Conservation (phyloP, 2,113 vertebrate genomes). For the Propithecus coquereli region DNA sequence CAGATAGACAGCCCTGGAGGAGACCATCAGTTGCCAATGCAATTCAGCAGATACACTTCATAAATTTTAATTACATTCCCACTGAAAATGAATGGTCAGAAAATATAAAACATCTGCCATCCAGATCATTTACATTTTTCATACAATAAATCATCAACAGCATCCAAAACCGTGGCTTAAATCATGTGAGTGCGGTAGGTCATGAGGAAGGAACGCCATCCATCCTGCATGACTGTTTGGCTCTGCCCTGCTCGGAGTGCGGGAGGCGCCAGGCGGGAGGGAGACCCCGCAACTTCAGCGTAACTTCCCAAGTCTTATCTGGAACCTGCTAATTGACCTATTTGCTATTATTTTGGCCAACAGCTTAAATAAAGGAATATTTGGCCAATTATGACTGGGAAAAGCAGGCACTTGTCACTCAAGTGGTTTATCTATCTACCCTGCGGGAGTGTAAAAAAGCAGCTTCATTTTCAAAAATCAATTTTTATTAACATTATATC, state of each 20-base stretch:
- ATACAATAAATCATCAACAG: slow-evolving; percentile 94
- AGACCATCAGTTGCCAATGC: slow-evolving; percentile 96
- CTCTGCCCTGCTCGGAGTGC: slow-evolving; percentile 44
- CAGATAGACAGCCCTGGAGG: slow-evolving; percentile 91
- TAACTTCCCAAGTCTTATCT: slow-evolving; percentile 61
- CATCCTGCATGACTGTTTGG: slow-evolving; percentile 75
- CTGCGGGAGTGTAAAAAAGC: slow-evolving; percentile 75
- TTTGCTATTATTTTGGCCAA: slow-evolving; percentile 66
- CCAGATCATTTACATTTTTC: slow-evolving; percentile 95
- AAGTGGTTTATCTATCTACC: slow-evolving; percentile 74
- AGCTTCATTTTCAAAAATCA: slow-evolving; percentile 76
- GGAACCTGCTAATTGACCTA: slow-evolving; percentile 74
- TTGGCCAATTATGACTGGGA: slow-evolving; percentile 76
- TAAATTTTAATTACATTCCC: slow-evolving; percentile 98
- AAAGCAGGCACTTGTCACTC: slow-evolving; percentile 76
- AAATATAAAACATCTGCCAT: slow-evolving; percentile 99
- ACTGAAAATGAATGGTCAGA: slow-evolving; percentile 98
- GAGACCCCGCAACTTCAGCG: slow-evolving; percentile 10
- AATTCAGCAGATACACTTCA: slow-evolving; percentile 99
- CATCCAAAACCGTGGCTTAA: slow-evolving; percentile 87
- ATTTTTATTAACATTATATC: slow-evolving; percentile 71
- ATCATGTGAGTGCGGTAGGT: slow-evolving; percentile 85
- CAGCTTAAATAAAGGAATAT: slow-evolving; percentile 79
- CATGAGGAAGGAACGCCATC: slow-evolving; percentile 78
- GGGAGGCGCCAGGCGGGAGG: slow-evolving; percentile 29